Conservation (phyloP, 2,888 invertebrate genomes). For the Pheosia tremula region DNA sequence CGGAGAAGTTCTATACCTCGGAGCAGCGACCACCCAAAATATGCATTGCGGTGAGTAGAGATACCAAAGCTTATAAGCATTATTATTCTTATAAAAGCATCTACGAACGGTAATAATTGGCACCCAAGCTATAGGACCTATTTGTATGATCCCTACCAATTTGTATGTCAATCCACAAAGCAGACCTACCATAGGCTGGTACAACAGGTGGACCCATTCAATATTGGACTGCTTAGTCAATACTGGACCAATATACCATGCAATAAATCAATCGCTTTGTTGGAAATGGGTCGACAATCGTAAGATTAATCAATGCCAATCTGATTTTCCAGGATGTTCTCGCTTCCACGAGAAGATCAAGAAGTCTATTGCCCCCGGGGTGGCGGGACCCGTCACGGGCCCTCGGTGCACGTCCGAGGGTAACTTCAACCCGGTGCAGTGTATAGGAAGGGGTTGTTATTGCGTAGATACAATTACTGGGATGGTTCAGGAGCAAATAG, state of each 20-base stretch:
- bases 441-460: slow-evolving; percentile 83
- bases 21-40: slow-evolving; percentile 58
- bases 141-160: no score
- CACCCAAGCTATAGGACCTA: no score
- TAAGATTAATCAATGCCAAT: not conserved
- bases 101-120: no score
- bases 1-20: slow-evolving; percentile 84
- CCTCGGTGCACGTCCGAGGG: slow-evolving; percentile 87
- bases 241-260: no score
- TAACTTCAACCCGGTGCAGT: slow-evolving; percentile 88
- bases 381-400: slow-evolving; percentile 64
- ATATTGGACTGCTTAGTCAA: no score
- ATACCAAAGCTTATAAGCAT: no score
- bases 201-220: no score
- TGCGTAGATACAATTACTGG: slow-evolving; percentile 86
- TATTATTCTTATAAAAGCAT: no score
- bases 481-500: slow-evolving; percentile 47
- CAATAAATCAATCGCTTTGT: no score
- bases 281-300: not conserved
- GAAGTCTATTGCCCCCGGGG: slow-evolving; percentile 60
- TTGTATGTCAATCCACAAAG: no score
- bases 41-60: slow-evolving; percentile 85
- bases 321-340: slow-evolving; percentile 81
- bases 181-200: no score
- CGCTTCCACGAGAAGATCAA: slow-evolving; percentile 78